Evolutionary conservation across 2,113 vertebrate species (phyloP).

Genomic region (Camelus bactrianus): DNA sequence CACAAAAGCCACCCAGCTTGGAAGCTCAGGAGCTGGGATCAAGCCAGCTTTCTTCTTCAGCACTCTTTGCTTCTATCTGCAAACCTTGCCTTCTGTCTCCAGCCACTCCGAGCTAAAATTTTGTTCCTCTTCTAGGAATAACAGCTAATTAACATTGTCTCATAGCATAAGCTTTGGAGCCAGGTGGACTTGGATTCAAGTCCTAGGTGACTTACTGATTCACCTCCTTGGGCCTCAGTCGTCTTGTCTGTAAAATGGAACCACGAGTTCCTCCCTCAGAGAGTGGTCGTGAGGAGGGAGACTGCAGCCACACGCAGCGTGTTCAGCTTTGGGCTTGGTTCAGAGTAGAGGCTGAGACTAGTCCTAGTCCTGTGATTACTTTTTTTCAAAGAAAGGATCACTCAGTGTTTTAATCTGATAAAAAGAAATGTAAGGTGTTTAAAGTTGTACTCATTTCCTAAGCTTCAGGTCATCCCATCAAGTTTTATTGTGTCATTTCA

Average conservation of each 20-base stretch:
- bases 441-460: background rate
- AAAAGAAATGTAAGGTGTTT: background rate
- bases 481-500: background rate
- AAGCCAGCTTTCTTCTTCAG: background rate
- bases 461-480: background rate
- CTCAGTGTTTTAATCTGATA: background rate
- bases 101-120: background rate
- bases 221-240: background rate
- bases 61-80: background rate
- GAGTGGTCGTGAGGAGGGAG: background rate
- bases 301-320: rapidly evolving
- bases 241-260: background rate
- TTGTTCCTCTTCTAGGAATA: background rate
- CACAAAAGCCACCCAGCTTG: background rate
- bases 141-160: background rate
- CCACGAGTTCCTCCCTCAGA: rapidly evolving
- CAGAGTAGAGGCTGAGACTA: background rate
- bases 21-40: background rate
- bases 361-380: background rate
- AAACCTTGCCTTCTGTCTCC: background rate
- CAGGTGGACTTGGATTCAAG: background rate
- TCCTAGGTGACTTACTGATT: background rate
- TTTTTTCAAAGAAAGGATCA: background rate
- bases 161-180: background rate
- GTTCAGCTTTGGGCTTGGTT: background rate